Percentiles rank a stretch among this genome's conserved stretches.
Conservation (phyloP, 1,140 invertebrate species). For the Alviniconcha marisindica region DNA sequence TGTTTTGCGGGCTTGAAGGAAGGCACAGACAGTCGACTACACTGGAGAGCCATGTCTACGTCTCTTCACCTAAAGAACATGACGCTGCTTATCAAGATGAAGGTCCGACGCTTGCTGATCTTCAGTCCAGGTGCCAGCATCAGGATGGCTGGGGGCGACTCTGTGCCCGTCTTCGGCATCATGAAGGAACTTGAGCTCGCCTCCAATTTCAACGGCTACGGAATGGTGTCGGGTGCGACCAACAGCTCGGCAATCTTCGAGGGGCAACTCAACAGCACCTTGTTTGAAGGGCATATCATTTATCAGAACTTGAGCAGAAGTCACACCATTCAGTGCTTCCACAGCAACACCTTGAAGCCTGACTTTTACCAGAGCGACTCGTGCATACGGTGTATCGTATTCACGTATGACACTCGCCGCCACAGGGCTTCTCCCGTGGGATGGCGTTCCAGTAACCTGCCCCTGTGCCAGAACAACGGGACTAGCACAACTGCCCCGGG, state of each 20-base stretch:
- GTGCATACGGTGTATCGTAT: neutral
- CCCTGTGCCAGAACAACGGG: neutral
- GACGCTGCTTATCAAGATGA: neutral
- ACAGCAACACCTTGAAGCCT: slow-evolving; percentile 5
- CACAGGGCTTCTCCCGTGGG: neutral
- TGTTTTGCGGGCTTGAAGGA: slow-evolving; percentile 20
- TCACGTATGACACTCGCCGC: neutral
- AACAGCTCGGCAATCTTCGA: slow-evolving; percentile 24
- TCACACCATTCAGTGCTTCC: slow-evolving; percentile 23
- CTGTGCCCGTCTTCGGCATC: neutral
- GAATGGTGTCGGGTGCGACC: neutral
- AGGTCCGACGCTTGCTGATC: neutral
- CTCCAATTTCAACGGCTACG: slow-evolving; percentile 31
- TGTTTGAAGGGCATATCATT: slow-evolving; percentile 31
- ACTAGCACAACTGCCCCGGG: too few species aligned
- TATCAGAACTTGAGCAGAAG: neutral
- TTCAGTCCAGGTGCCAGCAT: slow-evolving; percentile 12
- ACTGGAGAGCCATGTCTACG: slow-evolving; percentile 15
- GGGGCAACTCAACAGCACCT: slow-evolving; percentile 1
- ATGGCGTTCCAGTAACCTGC: neutral
- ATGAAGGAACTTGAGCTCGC: slow-evolving; percentile 15
- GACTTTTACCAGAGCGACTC: neutral
- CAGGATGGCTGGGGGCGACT: neutral
- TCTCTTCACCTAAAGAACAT: neutral
- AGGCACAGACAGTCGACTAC: neutral